These are phyloP conservation scores for Chironomus striatipennis DNA, from an alignment of 1,140 invertebrate genomes.

Conservation along the genomic window DNA sequence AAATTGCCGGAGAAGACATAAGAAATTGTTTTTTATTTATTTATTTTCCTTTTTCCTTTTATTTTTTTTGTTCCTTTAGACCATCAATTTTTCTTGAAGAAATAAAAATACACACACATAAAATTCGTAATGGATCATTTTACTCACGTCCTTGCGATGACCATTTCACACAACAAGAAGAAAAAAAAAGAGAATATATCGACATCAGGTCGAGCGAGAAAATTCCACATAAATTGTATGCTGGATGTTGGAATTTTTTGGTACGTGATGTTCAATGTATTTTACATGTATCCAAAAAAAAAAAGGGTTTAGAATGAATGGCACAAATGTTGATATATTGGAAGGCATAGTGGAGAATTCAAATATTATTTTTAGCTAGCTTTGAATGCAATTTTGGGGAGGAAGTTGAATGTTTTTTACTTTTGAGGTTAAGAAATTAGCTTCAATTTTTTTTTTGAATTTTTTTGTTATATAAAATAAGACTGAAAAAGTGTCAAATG, in stretches of 20 bases:
- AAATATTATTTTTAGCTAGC: too few relatives aligned
- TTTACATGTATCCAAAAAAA: not conserved
- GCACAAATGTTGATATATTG: not conserved
- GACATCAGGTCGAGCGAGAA: slow-evolving; percentile 8
- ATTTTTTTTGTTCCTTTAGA: not conserved
- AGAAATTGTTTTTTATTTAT: not conserved
- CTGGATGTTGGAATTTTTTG: not conserved
- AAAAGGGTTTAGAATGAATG: not conserved
- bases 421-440: too few relatives aligned
- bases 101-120: slow-evolving; percentile 3
- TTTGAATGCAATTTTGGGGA: too few relatives aligned
- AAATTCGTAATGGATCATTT: slow-evolving; percentile 17
- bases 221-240: slow-evolving; percentile 4
- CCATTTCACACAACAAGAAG: not conserved
- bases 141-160: not conserved
- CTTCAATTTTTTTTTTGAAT: too few relatives aligned
- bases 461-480: too few relatives aligned
- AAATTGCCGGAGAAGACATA: not conserved
- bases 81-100: slow-evolving; percentile 7
- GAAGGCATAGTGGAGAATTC: too few relatives aligned
- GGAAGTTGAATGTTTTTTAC: too few relatives aligned
- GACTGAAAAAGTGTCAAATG: too few relatives aligned
- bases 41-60: too few relatives aligned
- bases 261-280: slow-evolving; percentile 18
- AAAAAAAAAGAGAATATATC: not conserved